These are phyloP conservation scores for Nycteola revayana DNA, from an alignment of 2,888 invertebrate genomes.

Conservation along the genomic window DNA sequence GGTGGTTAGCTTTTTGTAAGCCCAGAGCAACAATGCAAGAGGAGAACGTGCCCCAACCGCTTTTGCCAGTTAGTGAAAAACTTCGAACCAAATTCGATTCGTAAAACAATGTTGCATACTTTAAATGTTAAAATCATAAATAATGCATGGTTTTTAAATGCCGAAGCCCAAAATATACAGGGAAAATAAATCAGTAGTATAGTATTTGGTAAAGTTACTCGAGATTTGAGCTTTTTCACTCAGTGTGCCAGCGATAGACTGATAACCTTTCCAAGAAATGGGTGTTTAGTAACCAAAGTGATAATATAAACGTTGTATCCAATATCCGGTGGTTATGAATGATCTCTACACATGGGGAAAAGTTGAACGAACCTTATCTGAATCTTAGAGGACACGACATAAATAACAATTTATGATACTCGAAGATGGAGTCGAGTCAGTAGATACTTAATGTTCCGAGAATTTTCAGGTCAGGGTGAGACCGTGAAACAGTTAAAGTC, in stretches of 20 bases:
- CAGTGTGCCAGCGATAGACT: slow-evolving; percentile 47
- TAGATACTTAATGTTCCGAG: slow-evolving; percentile 43
- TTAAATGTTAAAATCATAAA: slow-evolving; percentile 17
- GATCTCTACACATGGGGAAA: slow-evolving; percentile 12
- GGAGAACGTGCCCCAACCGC: slow-evolving; percentile 77
- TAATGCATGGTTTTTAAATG: too few species aligned
- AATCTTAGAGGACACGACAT: too few species aligned
- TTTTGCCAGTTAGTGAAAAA: slow-evolving; percentile 68
- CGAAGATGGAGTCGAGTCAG: slow-evolving; percentile 8
- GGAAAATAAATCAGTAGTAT: too few species aligned
- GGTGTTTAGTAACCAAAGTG: slow-evolving; percentile 41
- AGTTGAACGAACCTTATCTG: slow-evolving; percentile 14
- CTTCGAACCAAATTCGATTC: slow-evolving; percentile 43
- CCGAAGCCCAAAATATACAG: background rate
- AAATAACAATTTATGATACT: slow-evolving; percentile 1
- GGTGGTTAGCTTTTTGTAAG: slow-evolving; percentile 51
- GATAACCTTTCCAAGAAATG: slow-evolving; percentile 60
- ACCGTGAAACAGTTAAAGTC: slow-evolving; percentile 79
- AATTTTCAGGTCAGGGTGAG: slow-evolving; percentile 75
- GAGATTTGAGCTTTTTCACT: slow-evolving; percentile 20
- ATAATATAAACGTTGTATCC: slow-evolving; percentile 34
- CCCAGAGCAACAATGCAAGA: slow-evolving; percentile 55
- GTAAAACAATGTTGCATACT: slow-evolving; percentile 31
- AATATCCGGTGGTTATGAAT: slow-evolving; percentile 22
- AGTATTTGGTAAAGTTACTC: slow-evolving; percentile 12